These are phyloP conservation scores for Potorous gilbertii DNA, from an alignment of 2,797 vertebrate species.

Conservation along the genomic window DNA sequence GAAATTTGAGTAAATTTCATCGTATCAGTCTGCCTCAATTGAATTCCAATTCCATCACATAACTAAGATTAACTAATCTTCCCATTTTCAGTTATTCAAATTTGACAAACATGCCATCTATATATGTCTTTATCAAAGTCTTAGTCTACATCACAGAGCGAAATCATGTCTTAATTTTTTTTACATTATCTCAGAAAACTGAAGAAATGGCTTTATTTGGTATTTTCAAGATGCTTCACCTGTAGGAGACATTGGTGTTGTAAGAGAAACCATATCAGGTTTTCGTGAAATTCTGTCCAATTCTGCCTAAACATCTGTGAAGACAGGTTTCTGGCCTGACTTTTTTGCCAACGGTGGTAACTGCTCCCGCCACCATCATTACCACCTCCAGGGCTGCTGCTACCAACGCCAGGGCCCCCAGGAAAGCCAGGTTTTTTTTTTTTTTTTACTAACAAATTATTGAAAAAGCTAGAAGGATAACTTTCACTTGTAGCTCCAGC, in stretches of 20 bases:
- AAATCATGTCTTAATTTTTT: slow-evolving; percentile 32
- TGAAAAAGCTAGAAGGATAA: no score
- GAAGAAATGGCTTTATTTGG: slow-evolving; percentile 85
- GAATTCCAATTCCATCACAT: background rate
- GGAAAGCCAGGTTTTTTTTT: no score
- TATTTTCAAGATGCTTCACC: slow-evolving; percentile 94
- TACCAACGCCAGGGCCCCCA: no score
- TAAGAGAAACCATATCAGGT: slow-evolving; percentile 92
- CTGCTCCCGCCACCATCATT: no score
- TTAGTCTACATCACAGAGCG: background rate
- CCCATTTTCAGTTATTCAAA: background rate
- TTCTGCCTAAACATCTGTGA: slow-evolving; percentile 98
- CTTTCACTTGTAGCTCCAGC: no score
- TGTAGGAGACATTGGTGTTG: slow-evolving; percentile 87
- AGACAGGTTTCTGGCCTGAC: slow-evolving; percentile 95
- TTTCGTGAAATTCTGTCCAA: slow-evolving; percentile 97
- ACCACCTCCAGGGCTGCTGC: no score
- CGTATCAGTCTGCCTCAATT: background rate
- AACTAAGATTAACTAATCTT: background rate
- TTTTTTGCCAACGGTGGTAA: no score
- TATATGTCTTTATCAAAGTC: background rate
- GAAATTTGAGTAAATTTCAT: background rate
- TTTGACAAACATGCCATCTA: background rate
- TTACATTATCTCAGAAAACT: slow-evolving; percentile 84
- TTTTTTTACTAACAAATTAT: no score